Evolutionary conservation across 2,888 invertebrate species (phyloP).

Genomic region (Lamellibrachia satsuma): DNA sequence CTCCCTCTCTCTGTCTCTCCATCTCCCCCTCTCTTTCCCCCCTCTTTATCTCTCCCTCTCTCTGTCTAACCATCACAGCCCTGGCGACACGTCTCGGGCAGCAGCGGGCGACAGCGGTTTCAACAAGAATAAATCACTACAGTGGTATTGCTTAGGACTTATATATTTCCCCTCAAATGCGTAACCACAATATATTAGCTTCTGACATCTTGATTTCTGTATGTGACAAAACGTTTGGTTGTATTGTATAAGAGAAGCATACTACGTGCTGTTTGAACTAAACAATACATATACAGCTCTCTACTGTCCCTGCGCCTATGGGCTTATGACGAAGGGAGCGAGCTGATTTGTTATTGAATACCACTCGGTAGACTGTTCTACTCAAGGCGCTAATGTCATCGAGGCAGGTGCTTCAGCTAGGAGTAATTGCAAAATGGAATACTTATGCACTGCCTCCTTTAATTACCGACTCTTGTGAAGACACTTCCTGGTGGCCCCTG

Average conservation of each 20-base stretch:
- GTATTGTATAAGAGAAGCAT: background rate
- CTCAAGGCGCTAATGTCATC: background rate
- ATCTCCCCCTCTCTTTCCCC: too few species aligned
- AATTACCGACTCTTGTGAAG: background rate
- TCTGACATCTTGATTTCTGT: too few species aligned
- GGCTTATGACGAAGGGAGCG: background rate
- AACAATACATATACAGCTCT: background rate
- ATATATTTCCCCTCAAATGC: too few species aligned
- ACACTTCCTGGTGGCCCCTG: background rate
- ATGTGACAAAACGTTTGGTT: too few species aligned
- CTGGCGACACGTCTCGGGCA: too few species aligned
- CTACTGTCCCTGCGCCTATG: background rate
- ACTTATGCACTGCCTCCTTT: background rate
- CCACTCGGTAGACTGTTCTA: background rate
- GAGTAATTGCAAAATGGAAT: background rate
- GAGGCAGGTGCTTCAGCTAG: background rate
- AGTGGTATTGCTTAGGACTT: too few species aligned
- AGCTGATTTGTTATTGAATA: background rate
- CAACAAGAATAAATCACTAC: too few species aligned
- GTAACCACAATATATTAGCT: too few species aligned
- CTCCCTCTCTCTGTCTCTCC: too few species aligned
- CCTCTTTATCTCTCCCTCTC: too few species aligned
- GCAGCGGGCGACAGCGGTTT: too few species aligned
- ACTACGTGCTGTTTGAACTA: background rate
- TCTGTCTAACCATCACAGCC: too few species aligned